phyloP scores from a whole-genome alignment of 2,888 invertebrate species.

The Apamea crenata region DNA sequence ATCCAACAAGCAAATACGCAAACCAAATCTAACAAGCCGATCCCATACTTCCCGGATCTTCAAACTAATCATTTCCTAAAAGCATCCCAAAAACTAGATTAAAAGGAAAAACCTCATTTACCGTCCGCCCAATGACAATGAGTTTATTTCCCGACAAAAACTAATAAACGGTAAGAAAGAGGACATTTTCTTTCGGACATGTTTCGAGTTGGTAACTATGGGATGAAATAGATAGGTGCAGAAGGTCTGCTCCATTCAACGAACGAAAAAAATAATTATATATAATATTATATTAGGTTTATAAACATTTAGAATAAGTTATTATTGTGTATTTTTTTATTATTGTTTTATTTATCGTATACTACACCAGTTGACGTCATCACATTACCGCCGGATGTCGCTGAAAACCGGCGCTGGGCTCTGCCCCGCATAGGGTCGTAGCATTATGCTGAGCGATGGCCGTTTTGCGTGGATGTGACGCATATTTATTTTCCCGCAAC shows the following conservation, averaged over 20 bases:
- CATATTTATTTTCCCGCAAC: too few species aligned
- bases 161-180: constrained; percentile 75
- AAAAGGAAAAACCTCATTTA: constrained; percentile 72
- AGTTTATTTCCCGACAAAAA: constrained; percentile 75
- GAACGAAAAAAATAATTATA: background rate
- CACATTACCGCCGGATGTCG: too few species aligned
- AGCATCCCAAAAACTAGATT: constrained; percentile 72
- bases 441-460: too few species aligned
- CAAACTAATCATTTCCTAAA: constrained; percentile 65
- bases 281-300: too few species aligned
- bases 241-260: background rate
- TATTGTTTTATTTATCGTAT: too few species aligned
- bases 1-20: background rate
- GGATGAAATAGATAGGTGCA: background rate
- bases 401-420: too few species aligned
- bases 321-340: too few species aligned
- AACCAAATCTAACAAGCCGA: constrained; percentile 36
- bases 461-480: too few species aligned
- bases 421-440: too few species aligned
- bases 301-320: too few species aligned
- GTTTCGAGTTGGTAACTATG: constrained; percentile 71
- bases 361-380: too few species aligned
- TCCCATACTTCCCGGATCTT: constrained; percentile 34
- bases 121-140: constrained; percentile 71
- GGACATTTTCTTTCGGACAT: constrained; percentile 74